Evolutionary conservation across 2,888 invertebrate genomes (phyloP), one percentile per base, ranked within the genome.

Genomic region (Cylloceria caligata): DNA sequence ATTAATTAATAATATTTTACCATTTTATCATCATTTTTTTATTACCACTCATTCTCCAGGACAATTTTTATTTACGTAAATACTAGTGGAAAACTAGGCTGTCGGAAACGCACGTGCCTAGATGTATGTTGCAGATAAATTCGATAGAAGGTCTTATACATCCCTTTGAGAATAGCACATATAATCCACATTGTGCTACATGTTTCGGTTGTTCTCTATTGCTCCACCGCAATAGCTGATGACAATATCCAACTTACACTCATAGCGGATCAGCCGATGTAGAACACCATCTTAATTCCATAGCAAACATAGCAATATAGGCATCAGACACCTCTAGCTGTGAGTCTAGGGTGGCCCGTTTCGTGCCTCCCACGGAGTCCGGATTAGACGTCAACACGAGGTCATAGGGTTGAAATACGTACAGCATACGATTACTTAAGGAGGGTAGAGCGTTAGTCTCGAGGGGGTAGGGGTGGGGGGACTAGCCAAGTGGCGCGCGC

Each of bases 271-370:
- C n/a, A n/a, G n/a, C n/a, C n/a, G n/a, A n/a, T n/a, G n/a, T n/a
- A n/a, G n/a, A n/a, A n/a, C n/a, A 24, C 30, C 42, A 36, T 45
- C 77, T 80, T 80, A 77, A 81, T 81, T 78, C 77, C 74, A 69
- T n/a, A 42, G 71, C 65, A 77, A 78, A 83, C 69, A 76, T 71
- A 52, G 42, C 57, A 36, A 36, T 34, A 19, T 60, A 47, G 49
- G 60, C 69, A 68, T 67, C 57, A 57, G 45, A 57, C 55, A 19
- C 27, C n/a, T n/a, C n/a, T n/a, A n/a, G 30, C 49, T 45, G 21
- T 11, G 68, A 16, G 19, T 16, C 19, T 67, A 27, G 45, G 30
- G 42, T 27, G 30, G 49, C 30, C 45, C 57, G 68, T 45, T 27
- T 30, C n/a, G 34, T 9, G 16, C 11, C 49, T 21, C 68, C 49